Evolutionary conservation across 2,797 vertebrate genomes (phyloP), one percentile per base, ranked within the genome.

Genomic region (Trachurus trachurus): DNA sequence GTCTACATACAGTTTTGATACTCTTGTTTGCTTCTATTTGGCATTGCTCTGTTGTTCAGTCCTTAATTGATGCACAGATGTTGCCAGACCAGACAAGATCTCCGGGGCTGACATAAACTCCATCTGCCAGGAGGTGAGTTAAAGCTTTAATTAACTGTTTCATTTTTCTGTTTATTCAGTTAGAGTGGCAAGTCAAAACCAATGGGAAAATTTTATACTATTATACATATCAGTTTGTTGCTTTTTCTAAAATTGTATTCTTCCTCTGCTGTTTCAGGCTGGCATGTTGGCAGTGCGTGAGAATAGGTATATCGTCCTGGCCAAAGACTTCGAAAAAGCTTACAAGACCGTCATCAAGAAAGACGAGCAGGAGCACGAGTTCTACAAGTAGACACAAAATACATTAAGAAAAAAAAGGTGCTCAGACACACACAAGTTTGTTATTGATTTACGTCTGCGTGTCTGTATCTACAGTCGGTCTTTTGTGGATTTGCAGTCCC

Each of bases 291-390:
- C 97, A 0, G 97, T 99, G 42, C 95, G 97, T 2, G 97, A 98
- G 91, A 98, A 99, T 91, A 92, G 97, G 16, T 99, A 98, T 89
- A 98, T 98, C 6, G 97, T 98, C 66, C 84, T 99, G 88, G 97
- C 96, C 77, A 98, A 98, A 92, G 97, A 98, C 92, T 98, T 98
- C 0, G 97, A 98, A 85, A 98, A 98, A 74, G 97, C 97, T 0
- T 98, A 98, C 90, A 98, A 98, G 89, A 98, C 96, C 0, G 97
- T 98, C 76, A 98, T 98, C 94, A 97, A 97, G 88, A 98, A 97
- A 89, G 97, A 98, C 0, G 98, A 98, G 81, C 98, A 99, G 87
- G 98, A 98, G 81, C 98, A 99, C 1, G 98, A 98, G 80, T 99
- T 99, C 94, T 99, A 98, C 95, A 98, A 98, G 74, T 96, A 96